These are phyloP conservation scores for Papilio aristodemus DNA, from an alignment of 1,140 invertebrate genomes.

Conservation along the genomic window DNA sequence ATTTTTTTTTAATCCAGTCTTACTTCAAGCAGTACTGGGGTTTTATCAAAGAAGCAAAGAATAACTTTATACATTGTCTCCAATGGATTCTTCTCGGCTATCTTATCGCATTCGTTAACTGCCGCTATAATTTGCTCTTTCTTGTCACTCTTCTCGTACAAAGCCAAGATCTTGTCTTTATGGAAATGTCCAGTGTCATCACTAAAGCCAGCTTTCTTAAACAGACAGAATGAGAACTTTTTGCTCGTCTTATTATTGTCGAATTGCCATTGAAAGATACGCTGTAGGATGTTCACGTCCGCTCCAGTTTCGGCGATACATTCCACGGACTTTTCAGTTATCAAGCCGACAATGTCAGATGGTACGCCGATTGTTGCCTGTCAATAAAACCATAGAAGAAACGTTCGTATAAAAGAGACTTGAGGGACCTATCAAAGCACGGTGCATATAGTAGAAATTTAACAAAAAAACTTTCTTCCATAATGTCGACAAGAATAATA, in stretches of 20 bases:
- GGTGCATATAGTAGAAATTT: too few species aligned
- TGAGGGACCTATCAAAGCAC: too few species aligned
- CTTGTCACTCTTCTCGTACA: conserved; percentile 35
- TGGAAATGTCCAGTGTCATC: conserved; percentile 40
- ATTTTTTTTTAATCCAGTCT: conserved; percentile 10
- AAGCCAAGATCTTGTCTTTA: conserved; percentile 37
- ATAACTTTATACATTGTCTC: conserved; percentile 25
- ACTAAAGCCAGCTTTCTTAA: conserved; percentile 34
- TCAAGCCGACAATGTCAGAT: neutral
- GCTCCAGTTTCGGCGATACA: conserved; percentile 41
- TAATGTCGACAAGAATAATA: too few species aligned
- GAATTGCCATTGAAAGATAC: conserved; percentile 36
- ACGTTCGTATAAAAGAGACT: too few species aligned
- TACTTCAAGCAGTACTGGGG: conserved; percentile 18
- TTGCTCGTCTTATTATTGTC: conserved; percentile 34
- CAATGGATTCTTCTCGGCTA: conserved; percentile 8
- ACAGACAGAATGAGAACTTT: conserved; percentile 46
- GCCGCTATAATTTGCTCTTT: conserved; percentile 21
- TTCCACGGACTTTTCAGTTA: conserved; percentile 16
- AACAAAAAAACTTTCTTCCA: too few species aligned
- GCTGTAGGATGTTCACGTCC: conserved; percentile 34
- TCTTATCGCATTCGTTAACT: conserved; percentile 1
- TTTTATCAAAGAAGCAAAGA: conserved; percentile 18
- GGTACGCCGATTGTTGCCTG: neutral
- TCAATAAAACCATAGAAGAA: neutral